These are phyloP conservation scores for Tolypeutes matacus DNA, from an alignment of 2,797 vertebrate species.

Conservation along the genomic window DNA sequence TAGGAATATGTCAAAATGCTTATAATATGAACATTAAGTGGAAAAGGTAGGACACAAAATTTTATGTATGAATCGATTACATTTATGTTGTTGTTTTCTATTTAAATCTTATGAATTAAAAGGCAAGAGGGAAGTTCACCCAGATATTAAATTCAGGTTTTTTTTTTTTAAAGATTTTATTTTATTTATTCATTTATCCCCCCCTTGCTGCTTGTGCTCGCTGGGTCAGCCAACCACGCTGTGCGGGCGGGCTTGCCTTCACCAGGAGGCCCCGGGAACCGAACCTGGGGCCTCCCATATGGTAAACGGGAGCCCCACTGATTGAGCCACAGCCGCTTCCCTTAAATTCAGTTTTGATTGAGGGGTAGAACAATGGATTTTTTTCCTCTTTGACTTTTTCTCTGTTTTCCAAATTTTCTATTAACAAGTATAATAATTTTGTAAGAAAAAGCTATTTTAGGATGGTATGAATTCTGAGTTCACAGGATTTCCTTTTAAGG, in stretches of 20 bases:
- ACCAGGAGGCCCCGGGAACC: no score
- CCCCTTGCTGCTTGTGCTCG: no score
- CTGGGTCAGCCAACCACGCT: no score
- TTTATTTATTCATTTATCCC: no score
- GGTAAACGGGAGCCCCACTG: no score
- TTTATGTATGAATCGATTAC: not conserved
- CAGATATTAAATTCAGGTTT: conserved; percentile 3
- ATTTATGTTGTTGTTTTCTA: conserved; percentile 28
- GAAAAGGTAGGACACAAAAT: not conserved
- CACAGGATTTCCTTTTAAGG: conserved; percentile 16
- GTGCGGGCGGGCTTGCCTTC: no score
- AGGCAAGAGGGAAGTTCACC: conserved; percentile 9
- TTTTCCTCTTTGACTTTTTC: conserved; percentile 37
- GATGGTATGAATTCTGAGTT: conserved; percentile 41
- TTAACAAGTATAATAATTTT: conserved; percentile 38
- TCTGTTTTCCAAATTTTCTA: conserved; percentile 47
- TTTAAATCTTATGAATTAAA: conserved; percentile 37
- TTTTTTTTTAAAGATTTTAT: no score
- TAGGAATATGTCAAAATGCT: conserved; percentile 11
- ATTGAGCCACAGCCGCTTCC: no score
- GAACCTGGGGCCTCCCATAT: no score
- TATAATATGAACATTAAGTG: not conserved
- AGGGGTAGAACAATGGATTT: conserved; percentile 16
- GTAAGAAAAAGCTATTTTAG: conserved; percentile 42
- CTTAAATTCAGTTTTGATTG: not conserved